Base-by-base conservation (phyloP, 2,888 invertebrate genomes). In the Rhodophaea formosa region DNA sequence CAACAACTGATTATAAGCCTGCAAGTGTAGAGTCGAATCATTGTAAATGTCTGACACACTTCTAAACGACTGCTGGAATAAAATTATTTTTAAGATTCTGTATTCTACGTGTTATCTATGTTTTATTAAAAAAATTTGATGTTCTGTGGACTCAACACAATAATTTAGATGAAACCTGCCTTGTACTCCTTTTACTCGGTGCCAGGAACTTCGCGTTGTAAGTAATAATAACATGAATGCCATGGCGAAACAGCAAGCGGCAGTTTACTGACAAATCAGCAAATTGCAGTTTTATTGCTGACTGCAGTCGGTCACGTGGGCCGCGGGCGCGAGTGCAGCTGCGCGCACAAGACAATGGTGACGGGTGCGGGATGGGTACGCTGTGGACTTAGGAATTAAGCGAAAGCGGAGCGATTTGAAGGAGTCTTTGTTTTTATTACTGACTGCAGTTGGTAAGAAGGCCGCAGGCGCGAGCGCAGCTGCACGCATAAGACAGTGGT, bases 311-410 rank as follows among this genome's bases (percentile, higher is more conserved):
- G 29, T 30, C 65, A 65, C 59, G 52, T 56, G 56, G 44, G 54
- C 58, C 56, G 61, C 53, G 64, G 66, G 66, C 62, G 30, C 46
- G 59, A 64, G 62, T 64, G 59, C 58, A 53, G 58, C 43, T 49
- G 58, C 56, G 61, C 52, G 67, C 62, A 30, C 45, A 65, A 64
- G 60, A 62, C 64, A 65, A 61, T 60, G 59, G 61, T 62, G 55
- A 60, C 62, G 64, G 58, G 64, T 55, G 51, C 63, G 44, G 49
- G 64, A 56, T 60, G 53, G 7, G 57, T 66, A 62, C 65, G 58
- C 8, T 3, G 58, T 51, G 58, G 10, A 29, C 46, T 43, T 35
- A 16, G 12, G 12, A 32, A 17, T 12, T 14, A 16, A 16, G 30
- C 32, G 45, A 16, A 32, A 17, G 54, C 54, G 54, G 35, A 16